Evolutionary conservation across 2,113 vertebrate genomes (phyloP).

Genomic region (Leiothrix lutea): DNA sequence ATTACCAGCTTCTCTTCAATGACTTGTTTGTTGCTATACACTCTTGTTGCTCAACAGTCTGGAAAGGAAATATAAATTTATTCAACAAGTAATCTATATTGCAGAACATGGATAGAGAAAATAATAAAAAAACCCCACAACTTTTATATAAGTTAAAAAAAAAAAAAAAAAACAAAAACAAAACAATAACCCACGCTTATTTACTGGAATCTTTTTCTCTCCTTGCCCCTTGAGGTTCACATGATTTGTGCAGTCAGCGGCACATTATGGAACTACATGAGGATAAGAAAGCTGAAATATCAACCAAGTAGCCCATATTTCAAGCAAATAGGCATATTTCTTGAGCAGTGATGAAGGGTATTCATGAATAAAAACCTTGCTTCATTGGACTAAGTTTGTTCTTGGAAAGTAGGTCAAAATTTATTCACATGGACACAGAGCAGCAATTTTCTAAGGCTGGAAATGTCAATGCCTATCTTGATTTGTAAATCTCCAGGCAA

Average conservation of each 20-base stretch:
- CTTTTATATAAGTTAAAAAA: background rate
- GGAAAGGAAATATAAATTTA: background rate
- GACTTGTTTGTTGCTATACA: background rate
- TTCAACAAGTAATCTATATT: background rate
- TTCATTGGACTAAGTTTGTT: constrained; percentile 58
- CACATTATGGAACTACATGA: background rate
- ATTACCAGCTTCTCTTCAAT: background rate
- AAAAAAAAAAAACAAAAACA: too few relatives aligned
- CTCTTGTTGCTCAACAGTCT: background rate
- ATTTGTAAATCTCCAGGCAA: constrained; percentile 57
- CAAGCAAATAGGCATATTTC: background rate
- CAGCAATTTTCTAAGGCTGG: constrained; percentile 56
- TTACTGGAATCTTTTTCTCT: background rate
- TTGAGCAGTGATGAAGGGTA: constrained; percentile 36
- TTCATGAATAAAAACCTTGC: constrained; percentile 50
- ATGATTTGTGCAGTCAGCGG: background rate
- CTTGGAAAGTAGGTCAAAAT: constrained; percentile 56
- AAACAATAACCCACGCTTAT: background rate
- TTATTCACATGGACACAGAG: constrained; percentile 54
- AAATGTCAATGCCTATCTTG: constrained; percentile 58
- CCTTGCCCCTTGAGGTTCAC: background rate
- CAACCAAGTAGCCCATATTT: constrained; percentile 9
- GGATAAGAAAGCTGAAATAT: constrained; percentile 45
- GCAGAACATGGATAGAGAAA: background rate
- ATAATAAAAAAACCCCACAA: background rate